Evolutionary conservation across 2,113 vertebrate genomes (phyloP).

Genomic region (Parotia lawesii): DNA sequence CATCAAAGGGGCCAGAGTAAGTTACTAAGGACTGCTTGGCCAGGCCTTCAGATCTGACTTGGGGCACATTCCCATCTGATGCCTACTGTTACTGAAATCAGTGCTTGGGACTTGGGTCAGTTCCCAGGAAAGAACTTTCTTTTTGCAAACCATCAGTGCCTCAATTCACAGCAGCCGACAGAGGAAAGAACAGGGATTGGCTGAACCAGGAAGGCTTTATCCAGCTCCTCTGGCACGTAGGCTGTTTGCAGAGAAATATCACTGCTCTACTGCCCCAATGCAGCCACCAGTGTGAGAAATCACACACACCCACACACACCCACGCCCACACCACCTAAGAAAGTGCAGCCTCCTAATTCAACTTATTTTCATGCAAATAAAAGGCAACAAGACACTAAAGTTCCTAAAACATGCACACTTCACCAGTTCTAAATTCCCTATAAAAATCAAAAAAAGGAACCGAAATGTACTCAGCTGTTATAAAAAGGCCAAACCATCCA

Average conservation of each 20-base stretch:
- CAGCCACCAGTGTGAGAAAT: not conserved
- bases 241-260: not conserved
- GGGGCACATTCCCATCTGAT: not conserved
- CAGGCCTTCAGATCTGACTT: not conserved
- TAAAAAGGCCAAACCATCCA: not conserved
- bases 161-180: not conserved
- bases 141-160: not conserved
- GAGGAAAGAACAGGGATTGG: not conserved
- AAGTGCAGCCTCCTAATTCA: not conserved
- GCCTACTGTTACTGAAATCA: not conserved
- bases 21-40: not conserved
- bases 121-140: not conserved
- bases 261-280: not conserved
- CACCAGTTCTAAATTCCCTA: not conserved
- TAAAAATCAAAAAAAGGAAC: not conserved
- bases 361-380: not conserved
- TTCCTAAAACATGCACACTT: not conserved
- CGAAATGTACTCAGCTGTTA: not conserved
- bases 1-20: not conserved
- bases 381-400: not conserved
- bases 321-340: not conserved
- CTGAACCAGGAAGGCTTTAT: not conserved
- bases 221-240: not conserved
- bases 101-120: not conserved
- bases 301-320: not conserved